Evolutionary conservation across 2,888 invertebrate genomes (phyloP).

Genomic region (Sceliomorpha sp.): DNA sequence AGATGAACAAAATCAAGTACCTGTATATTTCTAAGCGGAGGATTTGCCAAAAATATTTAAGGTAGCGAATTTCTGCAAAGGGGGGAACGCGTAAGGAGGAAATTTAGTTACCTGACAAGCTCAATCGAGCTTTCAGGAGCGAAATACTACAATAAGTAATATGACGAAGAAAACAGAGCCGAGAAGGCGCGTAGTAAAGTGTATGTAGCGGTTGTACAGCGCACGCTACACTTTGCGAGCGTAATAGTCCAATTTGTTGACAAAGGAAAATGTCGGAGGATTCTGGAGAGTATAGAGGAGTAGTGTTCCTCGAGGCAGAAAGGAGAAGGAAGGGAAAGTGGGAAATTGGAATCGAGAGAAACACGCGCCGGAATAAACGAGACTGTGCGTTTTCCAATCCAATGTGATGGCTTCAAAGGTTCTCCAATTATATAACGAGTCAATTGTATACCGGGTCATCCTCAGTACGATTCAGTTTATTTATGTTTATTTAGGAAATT

Average conservation of each 20-base stretch:
- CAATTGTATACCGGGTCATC: constrained; percentile 37
- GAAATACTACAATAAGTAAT: constrained; percentile 28
- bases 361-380: constrained; percentile 51
- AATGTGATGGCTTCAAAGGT: constrained; percentile 47
- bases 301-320: constrained; percentile 43
- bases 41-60: not conserved
- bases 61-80: constrained; percentile 27
- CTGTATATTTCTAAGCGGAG: not conserved
- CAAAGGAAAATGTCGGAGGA: constrained; percentile 71
- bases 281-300: constrained; percentile 50
- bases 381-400: constrained; percentile 49
- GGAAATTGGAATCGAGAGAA: constrained; percentile 60
- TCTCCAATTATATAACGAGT: constrained; percentile 52
- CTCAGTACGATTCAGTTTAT: constrained; percentile 18
- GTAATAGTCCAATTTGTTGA: constrained; percentile 75
- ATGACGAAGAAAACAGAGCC: constrained; percentile 30
- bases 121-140: constrained; percentile 43
- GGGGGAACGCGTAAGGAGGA: constrained; percentile 14
- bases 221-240: constrained; percentile 51
- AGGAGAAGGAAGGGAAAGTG: constrained; percentile 48
- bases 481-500: constrained; percentile 32
- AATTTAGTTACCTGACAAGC: constrained; percentile 37
- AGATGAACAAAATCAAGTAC: too few relatives aligned
- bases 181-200: constrained; percentile 32
- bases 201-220: constrained; percentile 23